These are phyloP conservation scores for Cettia cetti DNA, from an alignment of 2,113 vertebrate genomes.

Conservation along the genomic window DNA sequence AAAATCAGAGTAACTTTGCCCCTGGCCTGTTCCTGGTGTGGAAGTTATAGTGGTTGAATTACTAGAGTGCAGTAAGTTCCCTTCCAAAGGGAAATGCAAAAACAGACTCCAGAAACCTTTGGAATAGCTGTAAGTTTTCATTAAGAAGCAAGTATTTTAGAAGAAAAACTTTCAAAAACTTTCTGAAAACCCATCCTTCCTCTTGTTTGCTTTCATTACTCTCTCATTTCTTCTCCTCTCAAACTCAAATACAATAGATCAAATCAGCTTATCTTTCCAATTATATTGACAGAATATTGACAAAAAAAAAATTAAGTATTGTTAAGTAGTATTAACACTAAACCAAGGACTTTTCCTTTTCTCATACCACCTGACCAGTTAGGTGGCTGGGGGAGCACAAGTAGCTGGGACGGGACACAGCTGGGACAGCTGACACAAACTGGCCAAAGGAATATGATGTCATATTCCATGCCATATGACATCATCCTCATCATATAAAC, in stretches of 20 bases:
- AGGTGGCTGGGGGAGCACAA: background rate
- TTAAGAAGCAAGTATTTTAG: background rate
- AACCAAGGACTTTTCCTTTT: background rate
- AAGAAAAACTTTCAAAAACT: background rate
- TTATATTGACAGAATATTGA: background rate
- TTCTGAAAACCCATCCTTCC: background rate
- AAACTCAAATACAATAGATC: background rate
- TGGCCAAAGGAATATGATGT: too few species aligned
- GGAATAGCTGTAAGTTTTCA: background rate
- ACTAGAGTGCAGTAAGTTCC: background rate
- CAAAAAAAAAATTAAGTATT: background rate
- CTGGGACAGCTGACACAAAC: background rate
- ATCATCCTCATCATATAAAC: background rate
- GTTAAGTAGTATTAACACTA: background rate
- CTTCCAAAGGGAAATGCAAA: background rate
- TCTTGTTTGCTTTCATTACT: background rate
- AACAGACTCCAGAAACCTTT: background rate
- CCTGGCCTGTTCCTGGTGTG: background rate
- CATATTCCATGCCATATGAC: background rate
- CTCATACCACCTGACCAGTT: background rate
- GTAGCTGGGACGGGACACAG: background rate
- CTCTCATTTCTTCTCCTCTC: background rate
- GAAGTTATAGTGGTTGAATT: conserved; percentile 1
- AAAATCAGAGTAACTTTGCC: background rate
- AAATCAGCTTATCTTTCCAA: background rate